Conservation (phyloP, 2,888 invertebrate genomes). For the Serrognathus titanus region DNA sequence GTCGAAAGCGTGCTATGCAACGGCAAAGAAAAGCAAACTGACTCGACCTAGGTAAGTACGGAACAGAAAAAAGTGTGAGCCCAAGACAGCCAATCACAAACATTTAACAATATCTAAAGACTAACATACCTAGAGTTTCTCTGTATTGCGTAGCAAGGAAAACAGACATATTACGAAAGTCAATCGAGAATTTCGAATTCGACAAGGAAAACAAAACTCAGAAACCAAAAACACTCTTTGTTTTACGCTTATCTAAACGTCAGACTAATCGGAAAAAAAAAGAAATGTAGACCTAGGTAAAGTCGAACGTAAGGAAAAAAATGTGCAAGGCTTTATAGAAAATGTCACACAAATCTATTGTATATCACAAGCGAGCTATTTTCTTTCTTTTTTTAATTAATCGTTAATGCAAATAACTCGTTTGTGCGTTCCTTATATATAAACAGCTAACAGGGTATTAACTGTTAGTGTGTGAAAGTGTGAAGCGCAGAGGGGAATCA, state of each 20-base stretch:
- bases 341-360: constrained; percentile 10
- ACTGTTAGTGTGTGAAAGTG: constrained; percentile 14
- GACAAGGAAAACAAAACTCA: neutral
- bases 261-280: constrained; percentile 4
- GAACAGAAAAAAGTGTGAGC: constrained; percentile 16
- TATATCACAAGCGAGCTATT: too few species aligned
- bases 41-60: constrained; percentile 44
- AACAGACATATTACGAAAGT: constrained; percentile 40
- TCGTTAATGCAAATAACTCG: constrained; percentile 5
- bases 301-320: constrained; percentile 39
- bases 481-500: constrained; percentile 17
- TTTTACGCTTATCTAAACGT: neutral
- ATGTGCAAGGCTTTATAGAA: constrained; percentile 34
- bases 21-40: constrained; percentile 29
- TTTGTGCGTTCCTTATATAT: constrained; percentile 1
- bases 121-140: constrained; percentile 51
- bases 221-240: neutral
- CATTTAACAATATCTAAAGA: constrained; percentile 21
- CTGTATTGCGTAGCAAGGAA: constrained; percentile 49
- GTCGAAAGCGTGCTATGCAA: constrained; percentile 2
- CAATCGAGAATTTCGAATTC: constrained; percentile 12
- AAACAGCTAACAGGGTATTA: constrained; percentile 18
- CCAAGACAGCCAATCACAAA: constrained; percentile 18
- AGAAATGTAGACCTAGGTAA: constrained; percentile 40
- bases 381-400: too few species aligned